Conservation (phyloP, 2,113 vertebrate species). For the Mastomys coucha region DNA sequence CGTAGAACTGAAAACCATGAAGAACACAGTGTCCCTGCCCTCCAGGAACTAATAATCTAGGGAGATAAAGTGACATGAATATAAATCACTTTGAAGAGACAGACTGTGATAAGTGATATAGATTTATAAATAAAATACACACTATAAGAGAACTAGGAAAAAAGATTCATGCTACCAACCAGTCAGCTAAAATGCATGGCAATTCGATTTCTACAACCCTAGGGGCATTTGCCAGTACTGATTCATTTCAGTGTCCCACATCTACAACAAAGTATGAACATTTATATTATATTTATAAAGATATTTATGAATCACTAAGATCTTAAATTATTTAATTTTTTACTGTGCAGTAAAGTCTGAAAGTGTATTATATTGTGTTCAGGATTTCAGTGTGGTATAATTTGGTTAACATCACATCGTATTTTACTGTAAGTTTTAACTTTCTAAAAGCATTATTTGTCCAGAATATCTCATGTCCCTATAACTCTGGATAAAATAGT, state of each 20-base stretch:
- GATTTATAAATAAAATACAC: constrained; percentile 24
- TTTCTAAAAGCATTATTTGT: background rate
- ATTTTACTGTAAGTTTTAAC: constrained; percentile 43
- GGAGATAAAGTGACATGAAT: background rate
- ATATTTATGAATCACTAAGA: background rate
- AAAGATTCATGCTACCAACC: background rate
- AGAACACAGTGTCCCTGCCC: background rate
- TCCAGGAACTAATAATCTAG: constrained; percentile 30
- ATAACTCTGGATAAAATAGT: background rate
- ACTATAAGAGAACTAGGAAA: background rate
- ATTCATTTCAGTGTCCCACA: background rate
- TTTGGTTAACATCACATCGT: background rate
- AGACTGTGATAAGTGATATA: constrained; percentile 9
- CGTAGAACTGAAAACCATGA: constrained; percentile 13
- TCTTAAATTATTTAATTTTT: constrained; percentile 37
- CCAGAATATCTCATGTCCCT: background rate
- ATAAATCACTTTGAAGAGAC: constrained; percentile 33
- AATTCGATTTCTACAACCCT: background rate
- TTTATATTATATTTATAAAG: background rate
- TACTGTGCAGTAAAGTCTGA: background rate
- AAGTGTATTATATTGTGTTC: background rate
- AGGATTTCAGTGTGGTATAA: background rate
- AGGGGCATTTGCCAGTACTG: background rate
- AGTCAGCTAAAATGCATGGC: background rate
- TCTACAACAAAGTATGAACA: background rate